Conservation (phyloP, 2,113 vertebrate species). For the Syngnathus typhle region DNA sequence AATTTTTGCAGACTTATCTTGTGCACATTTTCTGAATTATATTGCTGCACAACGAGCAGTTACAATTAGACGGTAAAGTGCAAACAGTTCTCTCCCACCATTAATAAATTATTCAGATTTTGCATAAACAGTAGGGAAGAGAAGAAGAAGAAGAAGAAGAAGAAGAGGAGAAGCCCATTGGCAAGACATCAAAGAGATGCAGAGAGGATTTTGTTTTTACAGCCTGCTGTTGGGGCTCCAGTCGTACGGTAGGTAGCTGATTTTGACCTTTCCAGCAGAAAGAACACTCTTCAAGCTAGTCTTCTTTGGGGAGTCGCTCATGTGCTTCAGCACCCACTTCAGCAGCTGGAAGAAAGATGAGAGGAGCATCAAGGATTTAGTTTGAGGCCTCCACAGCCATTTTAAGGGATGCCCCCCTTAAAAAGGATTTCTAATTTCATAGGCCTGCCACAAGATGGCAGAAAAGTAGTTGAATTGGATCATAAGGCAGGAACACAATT, state of each 20-base stretch:
- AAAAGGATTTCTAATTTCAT: too few species aligned
- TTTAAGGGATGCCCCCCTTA: too few species aligned
- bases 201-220: slow-evolving; percentile 36
- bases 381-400: too few species aligned
- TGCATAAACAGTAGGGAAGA: slow-evolving; percentile 28
- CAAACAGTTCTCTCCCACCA: slow-evolving; percentile 18
- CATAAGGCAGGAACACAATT: too few species aligned
- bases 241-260: slow-evolving; percentile 74
- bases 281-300: slow-evolving; percentile 62
- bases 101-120: slow-evolving; percentile 19
- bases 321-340: slow-evolving; percentile 73
- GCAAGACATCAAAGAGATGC: background rate
- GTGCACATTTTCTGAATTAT: slow-evolving; percentile 3
- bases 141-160: background rate
- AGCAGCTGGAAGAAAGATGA: slow-evolving; percentile 56
- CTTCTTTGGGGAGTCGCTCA: slow-evolving; percentile 72
- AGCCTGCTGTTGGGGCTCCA: slow-evolving; percentile 70
- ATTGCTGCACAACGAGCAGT: slow-evolving; percentile 9
- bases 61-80: slow-evolving; percentile 15
- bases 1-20: background rate
- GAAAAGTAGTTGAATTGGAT: too few species aligned
- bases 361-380: background rate
- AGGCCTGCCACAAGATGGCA: too few species aligned
- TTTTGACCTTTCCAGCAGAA: slow-evolving; percentile 64
- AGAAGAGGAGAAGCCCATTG: background rate